phyloP scores from a whole-genome alignment of 2,888 invertebrate genomes.

The Vanessa cardui region DNA sequence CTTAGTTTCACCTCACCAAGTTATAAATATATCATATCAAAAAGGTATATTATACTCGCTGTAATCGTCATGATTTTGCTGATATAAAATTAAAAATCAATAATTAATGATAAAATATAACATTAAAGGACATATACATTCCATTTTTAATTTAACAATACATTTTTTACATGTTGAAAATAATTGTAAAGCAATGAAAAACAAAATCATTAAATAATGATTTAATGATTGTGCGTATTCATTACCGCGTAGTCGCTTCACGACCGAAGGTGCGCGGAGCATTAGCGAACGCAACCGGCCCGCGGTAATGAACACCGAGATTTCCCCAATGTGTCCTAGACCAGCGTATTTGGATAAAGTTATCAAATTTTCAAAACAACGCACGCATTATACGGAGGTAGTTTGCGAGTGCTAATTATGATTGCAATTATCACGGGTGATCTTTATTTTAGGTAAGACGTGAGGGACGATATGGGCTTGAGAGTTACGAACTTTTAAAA shows the following conservation, averaged over 20 bases:
- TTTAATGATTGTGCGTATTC: background rate
- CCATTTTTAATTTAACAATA: too few species aligned
- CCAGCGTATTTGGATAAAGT: conserved; percentile 80
- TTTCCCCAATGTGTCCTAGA: conserved; percentile 78
- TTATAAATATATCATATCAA: too few species aligned
- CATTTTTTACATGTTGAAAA: background rate
- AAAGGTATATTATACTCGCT: too few species aligned
- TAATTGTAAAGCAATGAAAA: background rate
- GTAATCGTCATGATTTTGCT: too few species aligned
- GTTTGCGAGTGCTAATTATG: conserved; percentile 69
- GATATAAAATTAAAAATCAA: too few species aligned
- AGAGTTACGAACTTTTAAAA: background rate
- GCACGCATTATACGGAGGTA: conserved; percentile 68
- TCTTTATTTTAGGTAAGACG: conserved; percentile 31
- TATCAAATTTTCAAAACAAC: conserved; percentile 82
- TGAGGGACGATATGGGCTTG: conserved; percentile 11
- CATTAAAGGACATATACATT: too few species aligned
- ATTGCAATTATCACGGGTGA: conserved; percentile 62
- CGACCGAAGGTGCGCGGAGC: conserved; percentile 61
- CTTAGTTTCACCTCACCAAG: background rate
- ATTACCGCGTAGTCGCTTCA: conserved; percentile 43
- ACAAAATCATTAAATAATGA: background rate
- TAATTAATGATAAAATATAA: too few species aligned
- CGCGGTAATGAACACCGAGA: conserved; percentile 75
- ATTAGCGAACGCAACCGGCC: conserved; percentile 71